These are phyloP conservation scores for Drosophila takahashii DNA, from an alignment of 1,140 invertebrate species.

Conservation along the genomic window DNA sequence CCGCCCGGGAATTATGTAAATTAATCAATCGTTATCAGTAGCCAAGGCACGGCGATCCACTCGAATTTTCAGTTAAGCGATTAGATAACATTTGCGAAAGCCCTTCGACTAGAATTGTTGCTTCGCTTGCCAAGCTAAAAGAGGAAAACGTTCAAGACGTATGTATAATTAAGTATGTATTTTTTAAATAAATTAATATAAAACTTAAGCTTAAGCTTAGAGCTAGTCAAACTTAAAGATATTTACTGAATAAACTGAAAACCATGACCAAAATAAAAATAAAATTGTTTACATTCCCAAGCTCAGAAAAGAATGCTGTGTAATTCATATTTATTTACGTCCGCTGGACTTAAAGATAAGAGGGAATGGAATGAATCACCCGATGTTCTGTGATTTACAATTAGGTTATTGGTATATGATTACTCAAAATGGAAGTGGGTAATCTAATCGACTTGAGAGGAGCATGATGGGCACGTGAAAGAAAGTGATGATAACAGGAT, in stretches of 20 bases:
- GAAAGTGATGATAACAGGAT: background rate
- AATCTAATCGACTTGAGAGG: conserved; percentile 35
- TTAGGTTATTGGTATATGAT: conserved; percentile 1
- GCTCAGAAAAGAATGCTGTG: conserved; percentile 1
- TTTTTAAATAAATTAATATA: conserved; percentile 29
- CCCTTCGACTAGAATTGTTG: conserved; percentile 5
- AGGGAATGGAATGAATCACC: conserved; percentile 26
- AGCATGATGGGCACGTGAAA: conserved; percentile 6
- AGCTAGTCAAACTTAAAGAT: conserved; percentile 13
- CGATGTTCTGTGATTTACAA: conserved; percentile 33
- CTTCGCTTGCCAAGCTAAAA: conserved; percentile 22
- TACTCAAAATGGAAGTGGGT: background rate
- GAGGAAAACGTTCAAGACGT: conserved; percentile 1
- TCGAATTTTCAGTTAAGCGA: conserved; percentile 29
- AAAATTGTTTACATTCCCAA: conserved; percentile 7
- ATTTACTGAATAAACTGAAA: conserved; percentile 16
- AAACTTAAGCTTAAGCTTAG: conserved; percentile 13
- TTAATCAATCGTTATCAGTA: conserved; percentile 30
- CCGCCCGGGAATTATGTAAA: conserved; percentile 28
- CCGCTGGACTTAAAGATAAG: conserved; percentile 22
- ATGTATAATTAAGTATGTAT: conserved; percentile 2
- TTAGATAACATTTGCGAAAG: conserved; percentile 24
- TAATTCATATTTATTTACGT: conserved; percentile 14
- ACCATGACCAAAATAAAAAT: conserved; percentile 28
- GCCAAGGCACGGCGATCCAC: conserved; percentile 27